Evolutionary conservation across 2,888 invertebrate genomes (phyloP).

Genomic region (Megaustenia siamemsis): DNA sequence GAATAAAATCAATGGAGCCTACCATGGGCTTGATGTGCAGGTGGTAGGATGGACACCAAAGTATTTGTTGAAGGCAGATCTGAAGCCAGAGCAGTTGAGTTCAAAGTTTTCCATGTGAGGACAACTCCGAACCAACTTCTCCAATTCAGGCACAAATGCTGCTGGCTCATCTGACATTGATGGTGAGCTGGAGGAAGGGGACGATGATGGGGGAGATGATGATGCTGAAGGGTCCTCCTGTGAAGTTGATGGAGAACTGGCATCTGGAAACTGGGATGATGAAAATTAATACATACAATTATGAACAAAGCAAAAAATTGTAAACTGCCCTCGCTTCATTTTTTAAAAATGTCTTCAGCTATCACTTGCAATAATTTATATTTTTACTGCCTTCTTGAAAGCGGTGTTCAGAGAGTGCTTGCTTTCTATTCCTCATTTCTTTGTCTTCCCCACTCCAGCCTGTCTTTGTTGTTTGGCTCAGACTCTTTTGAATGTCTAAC

Average conservation of each 20-base stretch:
- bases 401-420: too few species aligned
- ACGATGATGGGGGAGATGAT: conserved; percentile 44
- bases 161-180: conserved; percentile 40
- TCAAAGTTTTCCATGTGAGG: conserved; percentile 68
- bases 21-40: conserved; percentile 60
- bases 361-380: background rate
- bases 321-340: too few species aligned
- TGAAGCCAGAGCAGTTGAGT: conserved; percentile 62
- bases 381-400: background rate
- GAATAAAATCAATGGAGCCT: background rate
- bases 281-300: background rate
- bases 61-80: conserved; percentile 62
- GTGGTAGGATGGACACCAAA: conserved; percentile 59
- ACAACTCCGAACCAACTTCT: conserved; percentile 58
- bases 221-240: conserved; percentile 45
- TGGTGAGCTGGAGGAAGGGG: conserved; percentile 45
- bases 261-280: conserved; percentile 34
- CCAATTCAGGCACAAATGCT: conserved; percentile 52
- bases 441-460: too few species aligned
- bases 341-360: background rate
- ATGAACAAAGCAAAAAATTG: background rate
- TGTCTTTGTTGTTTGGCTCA: too few species aligned
- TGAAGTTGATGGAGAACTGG: conserved; percentile 53
- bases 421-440: too few species aligned
- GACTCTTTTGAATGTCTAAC: too few species aligned